These are phyloP conservation scores for Anagrus nilaparvatae DNA, from an alignment of 1,140 invertebrate species.

Conservation along the genomic window DNA sequence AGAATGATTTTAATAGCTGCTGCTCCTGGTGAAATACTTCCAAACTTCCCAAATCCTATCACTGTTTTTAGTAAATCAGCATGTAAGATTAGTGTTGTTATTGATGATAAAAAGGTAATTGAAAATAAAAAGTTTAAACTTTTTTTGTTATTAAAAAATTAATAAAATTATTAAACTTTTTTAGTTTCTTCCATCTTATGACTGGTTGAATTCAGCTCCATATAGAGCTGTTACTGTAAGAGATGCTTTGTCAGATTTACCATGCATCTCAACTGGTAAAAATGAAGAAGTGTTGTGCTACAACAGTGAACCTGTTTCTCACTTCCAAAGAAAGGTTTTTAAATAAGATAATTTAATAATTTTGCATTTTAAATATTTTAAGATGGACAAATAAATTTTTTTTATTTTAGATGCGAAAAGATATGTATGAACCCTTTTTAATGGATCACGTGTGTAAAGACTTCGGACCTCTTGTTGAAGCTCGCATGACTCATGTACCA, in stretches of 20 bases:
- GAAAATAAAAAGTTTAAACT: neutral
- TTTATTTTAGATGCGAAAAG: constrained; percentile 29
- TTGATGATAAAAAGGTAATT: constrained; percentile 55
- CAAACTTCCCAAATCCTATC: constrained; percentile 66
- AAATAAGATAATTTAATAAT: neutral
- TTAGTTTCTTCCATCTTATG: constrained; percentile 38
- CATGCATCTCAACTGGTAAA: constrained; percentile 62
- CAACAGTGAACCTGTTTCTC: constrained; percentile 55
- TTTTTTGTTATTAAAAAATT: neutral
- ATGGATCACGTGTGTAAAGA: constrained; percentile 78
- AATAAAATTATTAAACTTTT: constrained; percentile 6
- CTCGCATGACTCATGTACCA: constrained; percentile 67
- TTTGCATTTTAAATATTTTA: neutral
- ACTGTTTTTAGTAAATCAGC: constrained; percentile 67
- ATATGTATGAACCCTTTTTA: constrained; percentile 42
- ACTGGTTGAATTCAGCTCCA: constrained; percentile 53
- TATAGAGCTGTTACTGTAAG: constrained; percentile 63
- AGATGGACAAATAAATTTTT: neutral
- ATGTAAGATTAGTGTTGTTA: constrained; percentile 55
- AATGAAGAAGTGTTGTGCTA: constrained; percentile 61
- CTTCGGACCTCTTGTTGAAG: constrained; percentile 68
- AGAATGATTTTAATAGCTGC: constrained; percentile 73
- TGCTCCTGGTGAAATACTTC: constrained; percentile 67
- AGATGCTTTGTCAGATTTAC: constrained; percentile 76
- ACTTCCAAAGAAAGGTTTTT: constrained; percentile 62